Evolutionary conservation across 2,113 vertebrate genomes (phyloP).

Genomic region (Phasianus colchicus): DNA sequence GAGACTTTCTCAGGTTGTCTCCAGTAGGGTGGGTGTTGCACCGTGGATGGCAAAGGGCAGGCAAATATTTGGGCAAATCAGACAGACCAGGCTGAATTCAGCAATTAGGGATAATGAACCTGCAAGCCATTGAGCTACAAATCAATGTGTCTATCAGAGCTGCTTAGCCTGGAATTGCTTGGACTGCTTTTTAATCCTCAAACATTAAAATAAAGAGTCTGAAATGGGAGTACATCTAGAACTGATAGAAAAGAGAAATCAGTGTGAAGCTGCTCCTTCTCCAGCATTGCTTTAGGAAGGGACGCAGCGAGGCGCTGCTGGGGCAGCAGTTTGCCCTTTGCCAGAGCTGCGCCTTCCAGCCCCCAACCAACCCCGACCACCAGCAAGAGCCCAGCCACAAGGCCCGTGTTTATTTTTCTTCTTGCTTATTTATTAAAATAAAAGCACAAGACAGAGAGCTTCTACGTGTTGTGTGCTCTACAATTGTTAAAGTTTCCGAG

Average conservation of each 20-base stretch:
- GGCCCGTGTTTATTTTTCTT: background rate
- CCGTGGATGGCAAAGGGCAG: rapidly evolving
- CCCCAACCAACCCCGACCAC: background rate
- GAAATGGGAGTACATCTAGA: background rate
- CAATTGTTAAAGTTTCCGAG: conserved; percentile 73
- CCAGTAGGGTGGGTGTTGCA: background rate
- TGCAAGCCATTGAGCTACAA: background rate
- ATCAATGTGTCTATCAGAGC: background rate
- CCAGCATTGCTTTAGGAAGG: background rate
- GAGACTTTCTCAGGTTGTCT: background rate
- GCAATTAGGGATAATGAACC: background rate
- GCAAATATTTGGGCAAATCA: background rate
- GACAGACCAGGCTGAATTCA: background rate
- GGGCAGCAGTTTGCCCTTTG: background rate
- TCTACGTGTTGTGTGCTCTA: conserved; percentile 22
- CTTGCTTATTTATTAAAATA: conserved; percentile 47
- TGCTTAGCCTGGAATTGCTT: background rate
- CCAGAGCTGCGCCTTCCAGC: background rate
- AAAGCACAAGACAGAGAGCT: conserved; percentile 22
- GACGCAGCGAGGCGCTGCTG: background rate
- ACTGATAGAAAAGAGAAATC: background rate
- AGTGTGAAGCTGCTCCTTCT: background rate
- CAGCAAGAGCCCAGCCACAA: background rate
- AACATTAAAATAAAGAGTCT: rapidly evolving
- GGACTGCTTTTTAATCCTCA: background rate